Conservation (phyloP, 2,113 vertebrate genomes). For the Mellivora capensis region DNA sequence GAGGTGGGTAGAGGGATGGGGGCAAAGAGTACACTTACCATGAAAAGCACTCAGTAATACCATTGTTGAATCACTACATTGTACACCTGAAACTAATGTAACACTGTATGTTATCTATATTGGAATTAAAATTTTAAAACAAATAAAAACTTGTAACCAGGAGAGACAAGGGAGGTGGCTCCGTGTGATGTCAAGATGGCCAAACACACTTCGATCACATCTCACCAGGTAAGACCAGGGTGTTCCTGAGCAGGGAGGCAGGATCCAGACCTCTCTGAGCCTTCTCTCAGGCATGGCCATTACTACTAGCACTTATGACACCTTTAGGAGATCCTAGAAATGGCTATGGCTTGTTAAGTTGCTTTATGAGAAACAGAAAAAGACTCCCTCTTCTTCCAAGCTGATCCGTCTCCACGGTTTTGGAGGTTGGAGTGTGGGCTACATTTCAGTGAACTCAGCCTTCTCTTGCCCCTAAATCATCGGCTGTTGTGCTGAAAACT, state of each 20-base stretch:
- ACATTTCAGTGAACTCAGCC: neutral
- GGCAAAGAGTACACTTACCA: neutral
- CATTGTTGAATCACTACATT: neutral
- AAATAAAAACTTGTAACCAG: neutral
- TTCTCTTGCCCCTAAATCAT: neutral
- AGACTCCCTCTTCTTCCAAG: neutral
- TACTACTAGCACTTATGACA: neutral
- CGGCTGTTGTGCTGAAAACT: neutral
- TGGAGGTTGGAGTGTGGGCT: neutral
- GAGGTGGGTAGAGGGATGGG: neutral
- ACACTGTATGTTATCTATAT: neutral
- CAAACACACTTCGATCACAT: neutral
- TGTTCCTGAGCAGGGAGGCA: neutral
- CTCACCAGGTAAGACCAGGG: neutral
- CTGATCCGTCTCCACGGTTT: neutral
- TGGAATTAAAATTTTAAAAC: neutral
- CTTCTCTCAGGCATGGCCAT: neutral
- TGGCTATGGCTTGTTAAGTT: neutral
- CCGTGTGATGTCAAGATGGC: accelerated
- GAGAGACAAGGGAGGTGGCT: neutral
- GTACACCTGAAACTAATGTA: neutral
- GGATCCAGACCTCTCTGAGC: neutral
- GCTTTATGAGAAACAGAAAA: neutral
- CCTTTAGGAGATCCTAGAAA: neutral
- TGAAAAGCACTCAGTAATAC: neutral